Percentiles rank a stretch among this genome's conserved stretches.
phyloP scores from a whole-genome alignment of 1,140 invertebrate species.

The Anastatus disparis region DNA sequence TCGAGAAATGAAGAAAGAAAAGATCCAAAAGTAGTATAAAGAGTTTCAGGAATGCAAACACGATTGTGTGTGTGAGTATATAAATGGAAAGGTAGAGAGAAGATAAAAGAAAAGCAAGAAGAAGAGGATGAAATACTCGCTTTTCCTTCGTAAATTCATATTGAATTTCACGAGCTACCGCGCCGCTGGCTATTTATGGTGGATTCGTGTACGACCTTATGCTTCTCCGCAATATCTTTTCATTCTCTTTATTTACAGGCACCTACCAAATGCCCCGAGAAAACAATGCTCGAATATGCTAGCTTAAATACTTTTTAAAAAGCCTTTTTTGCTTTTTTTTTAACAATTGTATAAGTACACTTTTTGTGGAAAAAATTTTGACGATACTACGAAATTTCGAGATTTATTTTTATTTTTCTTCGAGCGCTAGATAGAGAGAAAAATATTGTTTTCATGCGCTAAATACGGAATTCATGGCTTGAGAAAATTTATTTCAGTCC shows the following conservation, averaged over 20 bases:
- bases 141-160: constrained; percentile 38
- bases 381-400: neutral
- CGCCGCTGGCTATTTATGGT: constrained; percentile 21
- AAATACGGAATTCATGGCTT: constrained; percentile 22
- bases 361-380: neutral
- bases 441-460: constrained; percentile 10
- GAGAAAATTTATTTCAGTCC: constrained; percentile 4
- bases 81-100: neutral
- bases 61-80: neutral
- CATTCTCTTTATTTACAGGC: constrained; percentile 25
- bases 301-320: too few relatives aligned
- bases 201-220: constrained; percentile 38
- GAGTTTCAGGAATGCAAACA: neutral
- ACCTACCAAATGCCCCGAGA: neutral
- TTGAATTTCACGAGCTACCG: constrained; percentile 25
- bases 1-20: constrained; percentile 21
- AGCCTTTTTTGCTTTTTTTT: constrained; percentile 13
- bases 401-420: neutral
- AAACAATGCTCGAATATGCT: constrained; percentile 10
- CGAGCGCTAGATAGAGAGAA: too few relatives aligned
- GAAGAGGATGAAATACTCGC: constrained; percentile 17
- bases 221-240: constrained; percentile 25
- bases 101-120: neutral
- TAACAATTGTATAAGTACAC: neutral
- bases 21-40: neutral